Evolutionary conservation across 92 coral and sea anemone genomes (phyloP), one percentile per base, ranked within the genome.

Genomic region (Parazoanthus atlanticus): DNA sequence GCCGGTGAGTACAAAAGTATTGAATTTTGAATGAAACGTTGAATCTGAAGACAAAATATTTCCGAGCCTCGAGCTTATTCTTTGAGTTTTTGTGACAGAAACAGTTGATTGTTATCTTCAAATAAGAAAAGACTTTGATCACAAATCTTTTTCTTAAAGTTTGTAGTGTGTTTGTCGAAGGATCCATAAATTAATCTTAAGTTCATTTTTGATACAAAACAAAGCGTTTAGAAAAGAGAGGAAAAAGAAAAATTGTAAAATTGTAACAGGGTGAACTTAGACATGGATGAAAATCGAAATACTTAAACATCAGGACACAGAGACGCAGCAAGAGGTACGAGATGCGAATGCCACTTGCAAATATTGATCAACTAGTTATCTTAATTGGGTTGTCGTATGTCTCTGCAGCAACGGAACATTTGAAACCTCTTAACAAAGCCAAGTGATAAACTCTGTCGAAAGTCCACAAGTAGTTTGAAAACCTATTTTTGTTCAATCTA

Each of bases 71-170:
- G 12, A n/a, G 21, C 69, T 7, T 70, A 46, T 43, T 36, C 47
- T 84, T 81, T 34, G 54, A 32, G 30, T 81, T 33, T 75, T 74
- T 54, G 33, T 66, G 30, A 38, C 52, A 36, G 29, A 29, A 82
- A 65, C 4, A 66, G 76, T 66, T 84, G 76, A 84, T 84, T 69
- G 78, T 84, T 69, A 70, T 65, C 86, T 43, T 30, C 66, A 41
- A 69, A 82, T 7, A 43, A 65, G 28, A 71, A 70, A 41, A 33
- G 12, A 32, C 28, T 84, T 70, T 3, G 29, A 19, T 13, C n/a
- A 43, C 30, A 70, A 69, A 29, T 26, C 29, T 12, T 15, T 15
- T 43, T 29, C 40, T 33, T 82, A 3, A 32, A 82, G 36, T 11
- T 69, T 16, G 41, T 69, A 70, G 66, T 41, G 30, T 70, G 28